Evolutionary conservation across 2,888 invertebrate species (phyloP).

Genomic region (Camponotus fellah): DNA sequence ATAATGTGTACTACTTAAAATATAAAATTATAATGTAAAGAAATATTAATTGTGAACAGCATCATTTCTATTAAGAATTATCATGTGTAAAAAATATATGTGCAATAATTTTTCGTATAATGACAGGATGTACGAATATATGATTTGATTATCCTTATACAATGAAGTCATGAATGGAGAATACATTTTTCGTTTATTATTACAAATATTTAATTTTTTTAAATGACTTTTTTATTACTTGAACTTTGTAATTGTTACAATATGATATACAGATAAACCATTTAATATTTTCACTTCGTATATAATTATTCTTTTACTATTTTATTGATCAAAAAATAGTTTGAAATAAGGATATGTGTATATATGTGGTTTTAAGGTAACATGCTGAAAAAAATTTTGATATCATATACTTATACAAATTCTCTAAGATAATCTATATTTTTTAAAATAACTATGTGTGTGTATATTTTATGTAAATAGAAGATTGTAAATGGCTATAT

Average conservation of each 20-base stretch:
- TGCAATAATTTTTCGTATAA: conserved; percentile 21
- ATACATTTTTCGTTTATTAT: neutral
- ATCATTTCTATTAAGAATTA: neutral
- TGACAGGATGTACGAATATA: neutral
- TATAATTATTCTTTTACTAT: conserved; percentile 1
- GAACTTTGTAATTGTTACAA: neutral
- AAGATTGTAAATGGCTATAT: neutral
- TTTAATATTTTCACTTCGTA: conserved; percentile 1
- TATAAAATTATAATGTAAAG: neutral
- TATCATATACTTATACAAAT: neutral
- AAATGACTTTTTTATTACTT: neutral
- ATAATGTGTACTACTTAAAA: conserved; percentile 21
- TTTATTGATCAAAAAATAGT: neutral
- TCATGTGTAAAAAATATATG: conserved; percentile 4
- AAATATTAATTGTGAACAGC: neutral
- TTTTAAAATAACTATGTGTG: neutral
- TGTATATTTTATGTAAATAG: neutral
- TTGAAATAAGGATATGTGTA: neutral
- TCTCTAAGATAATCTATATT: neutral
- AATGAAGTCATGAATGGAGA: conserved; percentile 1
- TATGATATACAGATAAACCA: neutral
- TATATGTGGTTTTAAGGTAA: neutral
- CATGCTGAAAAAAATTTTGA: neutral
- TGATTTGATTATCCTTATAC: neutral
- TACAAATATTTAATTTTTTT: neutral